Base-by-base conservation (phyloP, 2,797 vertebrate species). In the Lophotriccus pileatus region DNA sequence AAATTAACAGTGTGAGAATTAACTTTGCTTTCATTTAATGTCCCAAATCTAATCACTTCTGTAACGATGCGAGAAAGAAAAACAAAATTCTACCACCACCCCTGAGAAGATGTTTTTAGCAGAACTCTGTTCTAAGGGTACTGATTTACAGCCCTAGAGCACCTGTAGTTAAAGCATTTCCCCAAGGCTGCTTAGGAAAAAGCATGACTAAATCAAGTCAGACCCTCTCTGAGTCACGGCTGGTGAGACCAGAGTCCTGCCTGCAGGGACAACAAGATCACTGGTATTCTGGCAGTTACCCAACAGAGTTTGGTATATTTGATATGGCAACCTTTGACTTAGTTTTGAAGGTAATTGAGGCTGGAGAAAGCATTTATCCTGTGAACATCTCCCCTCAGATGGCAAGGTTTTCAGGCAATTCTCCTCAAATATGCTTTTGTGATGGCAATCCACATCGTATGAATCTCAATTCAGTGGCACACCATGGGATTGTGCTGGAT, bases 401-500 rank as follows among this genome's bases (percentile, higher is more conserved):
- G 55, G 37, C 62, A 83, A 62, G 66, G n/a, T 73, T 78, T 90
- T 74, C 76, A 78, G 89, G 84, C 78, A 87, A n/a, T 90, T 92
- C 68, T 77, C 78, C 72, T 88, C 91, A 80, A 76, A 89, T 30
- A 78, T 7, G 66, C 60, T 77, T 90, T 84, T 67, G 63, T 49
- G 68, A 77, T 83, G 60, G 41, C 78, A 94, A 77, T 67, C 72
- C 13, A 0, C 78, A 72, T 32, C 0, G 0, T 75, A 84, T 90
- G 87, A 90, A 88, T 94, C 83, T 91, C 82, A 86, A 41, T 73
- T 66, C 87, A 90, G 62, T 60, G 91, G 87, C 55, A 80, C 91
- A 78, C 89, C 82, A 72, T 0, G 74, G 89, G 55, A 91, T 91
- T 74, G 16, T 52, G 46, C 52, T 81, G 66, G n/a, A 87, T 90